These are phyloP conservation scores for Saguinus midas DNA, from an alignment of 2,113 vertebrate genomes.

Conservation along the genomic window DNA sequence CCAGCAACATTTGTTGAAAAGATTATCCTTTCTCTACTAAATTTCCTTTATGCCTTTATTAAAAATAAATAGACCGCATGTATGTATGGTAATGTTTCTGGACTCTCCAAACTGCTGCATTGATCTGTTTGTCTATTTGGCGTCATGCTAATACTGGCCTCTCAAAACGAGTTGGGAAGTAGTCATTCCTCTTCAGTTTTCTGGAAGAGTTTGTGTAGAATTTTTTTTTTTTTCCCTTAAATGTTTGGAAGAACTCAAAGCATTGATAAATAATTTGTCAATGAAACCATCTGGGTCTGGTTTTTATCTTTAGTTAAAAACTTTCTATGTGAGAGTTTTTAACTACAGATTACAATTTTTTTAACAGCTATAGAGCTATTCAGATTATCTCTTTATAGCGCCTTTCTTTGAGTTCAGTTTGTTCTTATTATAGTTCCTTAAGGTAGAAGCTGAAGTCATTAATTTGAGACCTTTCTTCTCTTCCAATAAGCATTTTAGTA, in stretches of 20 bases:
- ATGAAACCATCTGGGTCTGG: background rate
- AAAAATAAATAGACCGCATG: background rate
- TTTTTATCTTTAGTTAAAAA: background rate
- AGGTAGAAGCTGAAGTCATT: background rate
- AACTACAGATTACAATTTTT: background rate
- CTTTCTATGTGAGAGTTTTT: background rate
- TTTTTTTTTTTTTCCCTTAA: background rate
- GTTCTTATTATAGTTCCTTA: background rate
- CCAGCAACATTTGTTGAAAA: background rate
- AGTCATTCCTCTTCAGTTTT: background rate
- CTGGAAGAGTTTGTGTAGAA: background rate
- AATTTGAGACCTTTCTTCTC: background rate
- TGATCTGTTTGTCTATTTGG: background rate
- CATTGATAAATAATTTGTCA: background rate
- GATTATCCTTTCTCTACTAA: background rate
- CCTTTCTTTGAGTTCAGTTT: background rate
- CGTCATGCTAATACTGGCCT: background rate
- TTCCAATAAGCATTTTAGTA: background rate
- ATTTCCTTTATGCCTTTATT: background rate
- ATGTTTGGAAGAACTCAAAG: background rate
- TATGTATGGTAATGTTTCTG: background rate
- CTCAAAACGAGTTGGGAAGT: background rate
- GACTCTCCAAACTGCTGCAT: background rate
- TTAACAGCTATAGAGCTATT: background rate
- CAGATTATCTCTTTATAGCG: background rate